A percentile compares a stretch with the other conserved stretches of the same genome.
Evolutionary conservation across 2,888 invertebrate genomes (phyloP).

Genomic region (Minunthozetes semirufus): DNA sequence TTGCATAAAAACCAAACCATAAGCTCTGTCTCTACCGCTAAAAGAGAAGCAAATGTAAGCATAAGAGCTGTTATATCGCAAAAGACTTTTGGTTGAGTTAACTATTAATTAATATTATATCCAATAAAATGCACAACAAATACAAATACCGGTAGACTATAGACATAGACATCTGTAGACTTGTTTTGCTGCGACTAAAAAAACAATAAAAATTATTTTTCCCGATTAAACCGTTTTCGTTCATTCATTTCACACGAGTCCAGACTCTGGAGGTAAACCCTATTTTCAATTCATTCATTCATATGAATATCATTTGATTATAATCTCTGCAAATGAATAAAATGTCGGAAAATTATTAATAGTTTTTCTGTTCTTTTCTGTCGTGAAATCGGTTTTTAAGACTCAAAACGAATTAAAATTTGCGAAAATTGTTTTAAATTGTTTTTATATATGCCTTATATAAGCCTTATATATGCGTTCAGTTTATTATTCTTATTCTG

Average conservation of each 20-base stretch:
- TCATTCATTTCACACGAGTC: not conserved
- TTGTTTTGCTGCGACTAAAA: slow-evolving; percentile 16
- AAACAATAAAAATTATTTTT: not conserved
- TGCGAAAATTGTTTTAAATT: no score
- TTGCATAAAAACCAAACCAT: no score
- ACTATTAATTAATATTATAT: not conserved
- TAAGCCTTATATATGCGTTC: no score
- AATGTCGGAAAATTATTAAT: not conserved
- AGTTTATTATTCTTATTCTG: no score
- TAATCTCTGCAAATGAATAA: no score
- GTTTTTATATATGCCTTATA: no score
- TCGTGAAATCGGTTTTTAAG: no score
- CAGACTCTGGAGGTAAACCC: not conserved
- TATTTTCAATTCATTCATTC: not conserved
- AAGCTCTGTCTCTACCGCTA: no score
- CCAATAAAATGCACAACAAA: slow-evolving; percentile 3
- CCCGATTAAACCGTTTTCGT: not conserved
- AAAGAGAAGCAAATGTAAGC: no score
- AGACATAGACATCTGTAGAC: slow-evolving; percentile 31
- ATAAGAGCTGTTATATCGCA: no score
- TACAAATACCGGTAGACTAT: slow-evolving; percentile 28
- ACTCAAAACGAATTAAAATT: no score
- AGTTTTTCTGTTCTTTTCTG: not conserved
- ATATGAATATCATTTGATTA: not conserved
- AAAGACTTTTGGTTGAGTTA: no score